Evolutionary conservation across 1,140 invertebrate species (phyloP).

Genomic region (Drosophila melanica): DNA sequence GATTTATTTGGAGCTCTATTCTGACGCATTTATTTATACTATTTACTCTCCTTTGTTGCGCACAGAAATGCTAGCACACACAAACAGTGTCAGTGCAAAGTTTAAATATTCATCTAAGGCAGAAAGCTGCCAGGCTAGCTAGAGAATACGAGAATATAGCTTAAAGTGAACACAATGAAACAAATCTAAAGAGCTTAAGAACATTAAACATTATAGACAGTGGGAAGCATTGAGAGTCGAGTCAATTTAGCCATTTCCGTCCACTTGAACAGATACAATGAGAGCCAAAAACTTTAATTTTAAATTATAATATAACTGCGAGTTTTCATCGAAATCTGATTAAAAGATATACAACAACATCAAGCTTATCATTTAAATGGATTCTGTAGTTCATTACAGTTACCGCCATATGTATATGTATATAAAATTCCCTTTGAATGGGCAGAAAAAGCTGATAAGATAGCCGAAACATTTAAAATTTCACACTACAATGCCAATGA

Average conservation of each 20-base stretch:
- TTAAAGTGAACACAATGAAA: background rate
- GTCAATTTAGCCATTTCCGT: too few species aligned
- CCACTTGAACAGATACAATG: too few species aligned
- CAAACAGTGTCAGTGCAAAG: background rate
- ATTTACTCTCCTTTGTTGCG: background rate
- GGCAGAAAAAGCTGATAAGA: background rate
- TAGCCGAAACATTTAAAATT: conserved; percentile 52
- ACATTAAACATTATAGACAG: background rate
- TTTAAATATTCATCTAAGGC: conserved; percentile 12
- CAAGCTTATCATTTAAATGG: too few species aligned
- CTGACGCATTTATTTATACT: background rate
- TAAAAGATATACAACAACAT: too few species aligned
- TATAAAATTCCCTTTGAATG: background rate
- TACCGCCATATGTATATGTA: background rate
- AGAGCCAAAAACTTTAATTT: too few species aligned
- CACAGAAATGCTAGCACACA: background rate
- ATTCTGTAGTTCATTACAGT: too few species aligned
- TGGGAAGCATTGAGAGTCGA: too few species aligned
- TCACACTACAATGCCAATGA: conserved; percentile 57
- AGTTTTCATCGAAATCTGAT: too few species aligned
- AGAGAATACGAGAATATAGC: conserved; percentile 5
- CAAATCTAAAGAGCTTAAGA: background rate
- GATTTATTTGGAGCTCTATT: conserved; percentile 12
- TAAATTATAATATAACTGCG: too few species aligned
- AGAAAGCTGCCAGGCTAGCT: background rate